Percentiles rank a stretch among this genome's conserved stretches.
phyloP scores from a whole-genome alignment of 2,797 vertebrate species.

The Cygnus olor region DNA sequence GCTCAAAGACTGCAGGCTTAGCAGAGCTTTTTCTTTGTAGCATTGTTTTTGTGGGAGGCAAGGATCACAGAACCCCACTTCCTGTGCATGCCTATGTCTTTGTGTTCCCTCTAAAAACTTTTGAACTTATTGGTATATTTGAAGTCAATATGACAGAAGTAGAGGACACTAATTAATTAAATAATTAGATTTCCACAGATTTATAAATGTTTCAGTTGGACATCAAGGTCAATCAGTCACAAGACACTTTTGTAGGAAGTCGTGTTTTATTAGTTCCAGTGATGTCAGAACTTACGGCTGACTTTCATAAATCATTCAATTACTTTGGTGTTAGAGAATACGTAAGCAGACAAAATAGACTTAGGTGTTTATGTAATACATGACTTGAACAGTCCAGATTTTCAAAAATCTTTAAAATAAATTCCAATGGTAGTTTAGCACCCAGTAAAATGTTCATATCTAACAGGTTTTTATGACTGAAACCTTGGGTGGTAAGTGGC shows the following conservation, averaged over 20 bases:
- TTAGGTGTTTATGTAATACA: neutral
- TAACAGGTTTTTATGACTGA: neutral
- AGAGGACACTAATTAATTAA: conserved; percentile 36
- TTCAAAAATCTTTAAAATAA: neutral
- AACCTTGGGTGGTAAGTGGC: neutral
- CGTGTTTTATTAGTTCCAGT: conserved; percentile 36
- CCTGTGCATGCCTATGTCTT: neutral
- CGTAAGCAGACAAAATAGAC: neutral
- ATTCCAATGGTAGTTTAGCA: neutral
- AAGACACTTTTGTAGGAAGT: neutral
- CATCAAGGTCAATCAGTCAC: conserved; percentile 36
- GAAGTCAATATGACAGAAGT: neutral
- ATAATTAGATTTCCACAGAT: conserved; percentile 50
- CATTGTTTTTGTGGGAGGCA: neutral
- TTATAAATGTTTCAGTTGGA: neutral
- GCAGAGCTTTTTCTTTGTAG: neutral
- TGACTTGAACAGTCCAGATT: neutral
- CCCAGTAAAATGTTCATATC: neutral
- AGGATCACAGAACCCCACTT: neutral
- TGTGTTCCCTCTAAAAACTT: neutral
- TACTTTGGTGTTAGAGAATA: neutral
- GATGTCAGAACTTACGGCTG: neutral
- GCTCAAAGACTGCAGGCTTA: neutral
- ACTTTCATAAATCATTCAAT: neutral
- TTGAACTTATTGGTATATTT: neutral